Base-by-base conservation (phyloP, 2,888 invertebrate genomes). In the Teleogryllus oceanicus region DNA sequence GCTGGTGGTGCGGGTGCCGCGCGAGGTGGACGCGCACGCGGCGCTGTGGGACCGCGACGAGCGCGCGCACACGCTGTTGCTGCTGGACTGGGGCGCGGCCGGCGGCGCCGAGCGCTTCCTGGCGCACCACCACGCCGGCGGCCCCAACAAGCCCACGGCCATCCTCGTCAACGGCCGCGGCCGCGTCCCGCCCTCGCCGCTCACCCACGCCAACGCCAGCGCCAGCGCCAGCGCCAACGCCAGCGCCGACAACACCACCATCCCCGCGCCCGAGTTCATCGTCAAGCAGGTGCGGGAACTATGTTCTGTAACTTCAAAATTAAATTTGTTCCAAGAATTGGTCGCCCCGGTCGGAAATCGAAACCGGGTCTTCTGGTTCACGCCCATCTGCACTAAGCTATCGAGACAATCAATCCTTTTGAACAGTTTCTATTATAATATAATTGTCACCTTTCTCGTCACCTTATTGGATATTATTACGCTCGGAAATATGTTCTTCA, bases 81-180 rank as follows among this genome's bases (percentile, higher is more conserved):
- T 96, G 3, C 91, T 93, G 62, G 97, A 97, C 85, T 97, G 97
- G 97, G 91, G 93, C 75, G 92, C 93, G 83, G 90, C 91, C 82
- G 87, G 92, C 5, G 92, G 94, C 0, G 89, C 92, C 20, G 90
- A 91, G 2, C 93, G 93, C 87, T 96, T 96, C 87, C 89, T 94
- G 0, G 91, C 92, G n/a, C 96, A 97, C 86, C 95, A 96, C 85
- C 95, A 96, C 85, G 92, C 94, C 0, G 89, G 89, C 37, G 95
- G 94, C 0, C 92, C 94, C 84, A 96, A 96, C 86, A 96, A 95
- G 84, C 94, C 96, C 0, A 90, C 92, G 0, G 93, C 93, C 16
- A 88, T 97, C 62, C 88, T 97, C 16, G 90, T 97, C 81, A 97
- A 97, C 85, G 97, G 96, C 8, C 88, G 92, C 11, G 96, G 96